phyloP scores from a whole-genome alignment of 1,140 invertebrate species.

The Parasteatoda tepidariorum region DNA sequence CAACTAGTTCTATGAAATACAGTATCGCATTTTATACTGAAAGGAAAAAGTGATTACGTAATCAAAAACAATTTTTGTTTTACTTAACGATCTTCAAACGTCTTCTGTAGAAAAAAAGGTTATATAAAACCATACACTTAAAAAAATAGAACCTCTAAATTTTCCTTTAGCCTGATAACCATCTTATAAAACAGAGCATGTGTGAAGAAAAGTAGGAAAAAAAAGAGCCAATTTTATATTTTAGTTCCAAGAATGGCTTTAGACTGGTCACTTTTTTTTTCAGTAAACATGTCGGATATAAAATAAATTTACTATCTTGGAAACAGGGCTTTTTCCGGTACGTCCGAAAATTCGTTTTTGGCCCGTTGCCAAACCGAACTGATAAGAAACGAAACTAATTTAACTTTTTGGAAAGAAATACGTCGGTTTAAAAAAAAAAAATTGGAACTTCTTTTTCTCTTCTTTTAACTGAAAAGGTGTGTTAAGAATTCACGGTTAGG shows the following conservation, averaged over 20 bases:
- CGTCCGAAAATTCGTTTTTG: background rate
- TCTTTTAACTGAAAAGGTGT: background rate
- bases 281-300: background rate
- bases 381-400: slow-evolving; percentile 43
- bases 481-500: too few species aligned
- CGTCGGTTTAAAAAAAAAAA: background rate
- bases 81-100: too few species aligned
- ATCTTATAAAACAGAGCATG: background rate
- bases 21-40: too few species aligned
- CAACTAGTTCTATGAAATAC: too few species aligned
- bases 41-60: too few species aligned
- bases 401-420: slow-evolving; percentile 25
- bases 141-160: background rate
- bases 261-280: slow-evolving; percentile 10
- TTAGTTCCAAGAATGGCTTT: background rate
- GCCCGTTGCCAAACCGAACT: slow-evolving; percentile 3
- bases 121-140: too few species aligned
- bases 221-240: background rate
- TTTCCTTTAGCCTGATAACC: background rate
- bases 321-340: background rate
- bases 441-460: background rate
- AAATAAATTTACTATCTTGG: slow-evolving; percentile 14
- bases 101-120: too few species aligned
- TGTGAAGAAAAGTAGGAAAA: too few species aligned
- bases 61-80: too few species aligned